These are phyloP conservation scores for Lamprotornis superbus DNA, from an alignment of 2,113 vertebrate species.

Conservation along the genomic window DNA sequence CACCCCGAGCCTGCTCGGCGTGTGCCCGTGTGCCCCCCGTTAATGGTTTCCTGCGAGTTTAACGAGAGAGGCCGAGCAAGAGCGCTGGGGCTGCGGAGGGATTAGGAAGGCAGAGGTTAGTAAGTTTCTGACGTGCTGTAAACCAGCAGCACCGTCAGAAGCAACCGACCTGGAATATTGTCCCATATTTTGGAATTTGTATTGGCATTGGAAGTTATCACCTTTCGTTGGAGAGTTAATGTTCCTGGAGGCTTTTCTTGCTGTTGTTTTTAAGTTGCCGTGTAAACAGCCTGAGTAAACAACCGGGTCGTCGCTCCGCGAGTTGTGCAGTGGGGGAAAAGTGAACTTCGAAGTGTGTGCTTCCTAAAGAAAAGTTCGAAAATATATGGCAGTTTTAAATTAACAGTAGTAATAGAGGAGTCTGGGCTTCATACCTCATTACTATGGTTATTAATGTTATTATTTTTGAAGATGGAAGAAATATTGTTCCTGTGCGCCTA, in stretches of 20 bases:
- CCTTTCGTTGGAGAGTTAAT: neutral
- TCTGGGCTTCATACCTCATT: neutral
- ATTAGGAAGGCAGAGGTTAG: neutral
- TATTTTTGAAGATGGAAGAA: neutral
- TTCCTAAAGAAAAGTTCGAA: neutral
- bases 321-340: neutral
- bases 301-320: accelerated
- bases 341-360: neutral
- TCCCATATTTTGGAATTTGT: accelerated
- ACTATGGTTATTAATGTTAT: neutral
- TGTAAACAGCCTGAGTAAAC: neutral
- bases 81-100: neutral
- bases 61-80: neutral
- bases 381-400: neutral
- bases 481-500: accelerated
- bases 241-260: neutral
- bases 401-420: neutral
- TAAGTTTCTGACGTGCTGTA: neutral
- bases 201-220: neutral
- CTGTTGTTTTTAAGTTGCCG: neutral
- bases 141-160: neutral
- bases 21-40: neutral
- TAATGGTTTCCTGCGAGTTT: neutral
- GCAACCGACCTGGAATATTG: neutral
- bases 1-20: neutral